Evolutionary conservation across 2,797 vertebrate genomes (phyloP).

Genomic region (Ctenopoma multispine): DNA sequence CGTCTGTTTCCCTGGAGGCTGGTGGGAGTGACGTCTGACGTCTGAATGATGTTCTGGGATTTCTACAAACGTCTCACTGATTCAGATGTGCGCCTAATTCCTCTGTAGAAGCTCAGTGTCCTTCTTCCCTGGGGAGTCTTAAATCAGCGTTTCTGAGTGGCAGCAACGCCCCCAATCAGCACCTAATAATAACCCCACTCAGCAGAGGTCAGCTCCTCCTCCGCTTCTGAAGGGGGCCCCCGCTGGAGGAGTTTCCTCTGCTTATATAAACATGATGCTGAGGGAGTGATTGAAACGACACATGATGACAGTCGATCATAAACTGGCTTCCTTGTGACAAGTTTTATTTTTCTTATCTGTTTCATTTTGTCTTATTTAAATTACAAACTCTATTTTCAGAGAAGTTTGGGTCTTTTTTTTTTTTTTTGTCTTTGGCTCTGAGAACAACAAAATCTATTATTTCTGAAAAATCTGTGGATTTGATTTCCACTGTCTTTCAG

Average conservation of each 20-base stretch:
- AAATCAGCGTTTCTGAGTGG: slow-evolving; percentile 72
- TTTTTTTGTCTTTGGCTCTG: too few species aligned
- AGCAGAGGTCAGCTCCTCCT: slow-evolving; percentile 66
- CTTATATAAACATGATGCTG: slow-evolving; percentile 16
- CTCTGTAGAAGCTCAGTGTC: slow-evolving; percentile 53
- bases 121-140: slow-evolving; percentile 71
- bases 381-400: too few species aligned
- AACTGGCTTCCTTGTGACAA: too few species aligned
- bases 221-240: slow-evolving; percentile 17
- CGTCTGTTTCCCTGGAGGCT: background rate
- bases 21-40: slow-evolving; percentile 10
- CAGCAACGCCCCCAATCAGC: slow-evolving; percentile 77
- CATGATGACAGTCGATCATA: too few species aligned
- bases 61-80: slow-evolving; percentile 53
- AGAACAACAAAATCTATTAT: too few species aligned
- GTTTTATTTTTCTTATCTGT: too few species aligned
- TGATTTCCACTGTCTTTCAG: too few species aligned
- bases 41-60: slow-evolving; percentile 63
- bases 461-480: too few species aligned
- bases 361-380: too few species aligned
- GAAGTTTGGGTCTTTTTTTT: too few species aligned
- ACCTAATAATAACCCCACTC: slow-evolving; percentile 63
- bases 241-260: slow-evolving; percentile 23
- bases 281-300: too few species aligned
- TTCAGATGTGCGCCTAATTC: slow-evolving; percentile 73